These are phyloP conservation scores for Mongoloraphidia duomilia DNA, from an alignment of 2,888 invertebrate genomes.

Conservation along the genomic window DNA sequence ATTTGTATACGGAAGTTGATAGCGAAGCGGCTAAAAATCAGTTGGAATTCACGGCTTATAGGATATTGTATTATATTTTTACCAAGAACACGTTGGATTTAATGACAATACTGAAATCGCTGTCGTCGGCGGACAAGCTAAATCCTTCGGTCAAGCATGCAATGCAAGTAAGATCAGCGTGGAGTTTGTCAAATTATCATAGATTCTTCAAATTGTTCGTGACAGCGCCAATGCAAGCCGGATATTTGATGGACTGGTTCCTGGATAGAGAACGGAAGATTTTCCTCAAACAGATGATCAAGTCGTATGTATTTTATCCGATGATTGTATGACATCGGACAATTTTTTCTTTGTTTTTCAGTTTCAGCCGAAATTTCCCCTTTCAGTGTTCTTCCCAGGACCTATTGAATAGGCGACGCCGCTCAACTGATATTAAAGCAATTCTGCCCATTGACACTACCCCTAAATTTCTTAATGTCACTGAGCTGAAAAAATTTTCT, in stretches of 20 bases:
- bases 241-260: constrained; percentile 97
- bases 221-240: constrained; percentile 85
- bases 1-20: constrained; percentile 75
- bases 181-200: constrained; percentile 85
- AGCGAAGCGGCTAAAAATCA: constrained; percentile 46
- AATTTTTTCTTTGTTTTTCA: constrained; percentile 4
- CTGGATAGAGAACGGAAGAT: constrained; percentile 84
- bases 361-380: background rate
- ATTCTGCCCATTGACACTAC: too few relatives aligned
- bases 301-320: constrained; percentile 71
- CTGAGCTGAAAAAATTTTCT: too few relatives aligned
- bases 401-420: too few relatives aligned
- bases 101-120: constrained; percentile 73
- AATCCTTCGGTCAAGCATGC: constrained; percentile 77
- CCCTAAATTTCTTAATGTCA: too few relatives aligned
- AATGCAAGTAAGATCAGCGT: constrained; percentile 77
- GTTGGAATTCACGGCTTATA: constrained; percentile 90
- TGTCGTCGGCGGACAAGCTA: constrained; percentile 61
- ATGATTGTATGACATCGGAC: constrained; percentile 10
- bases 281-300: constrained; percentile 84
- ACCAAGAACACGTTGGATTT: constrained; percentile 96
- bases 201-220: constrained; percentile 85
- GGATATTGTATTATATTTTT: constrained; percentile 93
- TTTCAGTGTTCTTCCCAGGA: too few relatives aligned
- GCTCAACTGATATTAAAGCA: too few relatives aligned